Base-by-base conservation (phyloP, 2,113 vertebrate genomes). In the Gallinago paraguaiae region DNA sequence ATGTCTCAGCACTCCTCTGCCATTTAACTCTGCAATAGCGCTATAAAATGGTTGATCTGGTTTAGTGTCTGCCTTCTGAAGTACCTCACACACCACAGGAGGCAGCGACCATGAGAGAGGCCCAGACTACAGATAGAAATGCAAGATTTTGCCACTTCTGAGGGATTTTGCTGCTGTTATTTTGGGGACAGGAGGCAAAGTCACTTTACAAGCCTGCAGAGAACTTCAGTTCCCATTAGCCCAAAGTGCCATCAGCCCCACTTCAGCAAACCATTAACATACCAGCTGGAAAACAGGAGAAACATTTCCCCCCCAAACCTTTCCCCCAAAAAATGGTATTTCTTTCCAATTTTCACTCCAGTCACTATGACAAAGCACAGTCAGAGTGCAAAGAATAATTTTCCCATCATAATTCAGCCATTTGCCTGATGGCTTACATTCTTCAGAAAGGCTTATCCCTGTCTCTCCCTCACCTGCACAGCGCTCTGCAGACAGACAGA, bases 11-110 rank as follows among this genome's bases (percentile, higher is more conserved):
- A 95, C 86, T 90, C 65, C 1, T 4, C 59, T 93, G 22, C 72
- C 27, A 48, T 93, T 93, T 86, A 90, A 95, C 81, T 95, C 60
- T 69, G 68, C 67, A 90, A 48, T 51, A 53, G n/a, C 77, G 76
- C 65, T 79, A 64, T 84, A 92, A 96, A 96, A 92, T 53, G 75
- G 68, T 48, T 94, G 90, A 70, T 78, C 95, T 93, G 72, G 75
- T 96, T 94, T 84, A 81, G 51, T 84, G 39, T 61, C 39, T 64
- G 33, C 20, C 56, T 86, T 86, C 65, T 57, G 39, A 86, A 94
- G 41, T 43, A 69, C 45, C 24, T 92, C 59, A 65, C 30, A n/a
- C 30, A 60, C 23, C 41, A 67, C 33, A 57, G 0, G 0, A 88
- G 75, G 64, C 67, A 83, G 37, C 13, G 12, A 54, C 74, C 82